Conservation (phyloP, 2,113 vertebrate species). For the Drymodes brunneopygia region DNA sequence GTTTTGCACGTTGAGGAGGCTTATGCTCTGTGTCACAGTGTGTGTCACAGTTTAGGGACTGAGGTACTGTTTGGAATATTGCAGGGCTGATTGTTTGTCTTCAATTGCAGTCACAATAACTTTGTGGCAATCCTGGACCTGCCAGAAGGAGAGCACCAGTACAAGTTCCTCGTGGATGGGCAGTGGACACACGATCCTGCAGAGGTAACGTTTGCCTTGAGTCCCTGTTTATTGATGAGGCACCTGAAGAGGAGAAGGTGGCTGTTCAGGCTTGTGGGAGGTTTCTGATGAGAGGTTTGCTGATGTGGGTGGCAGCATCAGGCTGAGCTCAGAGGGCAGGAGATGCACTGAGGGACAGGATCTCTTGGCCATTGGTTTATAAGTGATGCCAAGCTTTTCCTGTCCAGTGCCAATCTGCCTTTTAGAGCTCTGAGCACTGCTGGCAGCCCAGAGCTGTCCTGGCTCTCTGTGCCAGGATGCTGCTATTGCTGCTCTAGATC, state of each 20-base stretch:
- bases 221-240: background rate
- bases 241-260: background rate
- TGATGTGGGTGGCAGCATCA: background rate
- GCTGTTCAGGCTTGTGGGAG: background rate
- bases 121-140: constrained; percentile 94
- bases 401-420: background rate
- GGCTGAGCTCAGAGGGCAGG: background rate
- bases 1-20: background rate
- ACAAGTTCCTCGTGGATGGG: constrained; percentile 95
- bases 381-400: background rate
- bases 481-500: background rate
- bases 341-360: background rate
- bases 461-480: background rate
- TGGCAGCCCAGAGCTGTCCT: background rate
- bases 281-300: background rate
- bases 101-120: constrained; percentile 86
- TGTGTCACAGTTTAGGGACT: background rate
- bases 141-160: constrained; percentile 97
- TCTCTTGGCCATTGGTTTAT: background rate
- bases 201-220: constrained; percentile 74
- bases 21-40: background rate
- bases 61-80: background rate
- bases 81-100: background rate
- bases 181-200: constrained; percentile 93
- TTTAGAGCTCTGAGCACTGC: background rate